Conservation (phyloP, 2,888 invertebrate genomes). For the Drosophila picticornis region DNA sequence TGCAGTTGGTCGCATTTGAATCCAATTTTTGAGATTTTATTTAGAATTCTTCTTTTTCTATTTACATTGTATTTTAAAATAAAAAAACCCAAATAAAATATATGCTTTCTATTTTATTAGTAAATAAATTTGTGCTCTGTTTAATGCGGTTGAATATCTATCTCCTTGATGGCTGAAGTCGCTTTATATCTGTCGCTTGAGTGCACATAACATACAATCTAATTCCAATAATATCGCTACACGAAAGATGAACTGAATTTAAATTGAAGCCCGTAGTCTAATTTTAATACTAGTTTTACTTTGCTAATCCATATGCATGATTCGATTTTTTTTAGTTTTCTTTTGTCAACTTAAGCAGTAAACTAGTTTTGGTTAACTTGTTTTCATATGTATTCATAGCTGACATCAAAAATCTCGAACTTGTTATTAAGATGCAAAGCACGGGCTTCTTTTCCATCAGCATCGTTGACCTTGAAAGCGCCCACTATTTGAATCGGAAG, state of each 20-base stretch:
- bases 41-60: background rate
- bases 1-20: too few relatives aligned
- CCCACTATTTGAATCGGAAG: conserved; percentile 7
- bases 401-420: background rate
- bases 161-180: background rate
- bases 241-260: background rate
- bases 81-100: background rate
- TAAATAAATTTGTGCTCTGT: background rate
- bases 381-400: background rate
- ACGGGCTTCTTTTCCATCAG: conserved; percentile 6
- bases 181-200: background rate
- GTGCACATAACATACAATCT: background rate
- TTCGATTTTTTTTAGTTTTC: conserved; percentile 2
- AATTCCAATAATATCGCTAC: conserved; percentile 2
- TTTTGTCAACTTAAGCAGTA: conserved; percentile 11
- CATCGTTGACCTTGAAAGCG: conserved; percentile 22
- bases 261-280: background rate
- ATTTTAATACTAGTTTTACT: conserved; percentile 24
- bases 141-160: background rate
- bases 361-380: conserved; percentile 28
- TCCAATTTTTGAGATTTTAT: too few relatives aligned
- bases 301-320: conserved; percentile 24
- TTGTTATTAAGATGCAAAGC: conserved; percentile 4
- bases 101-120: background rate
- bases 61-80: too few relatives aligned